These are phyloP conservation scores for Carlito syrichta DNA, from an alignment of 2,113 vertebrate genomes.

Conservation along the genomic window DNA sequence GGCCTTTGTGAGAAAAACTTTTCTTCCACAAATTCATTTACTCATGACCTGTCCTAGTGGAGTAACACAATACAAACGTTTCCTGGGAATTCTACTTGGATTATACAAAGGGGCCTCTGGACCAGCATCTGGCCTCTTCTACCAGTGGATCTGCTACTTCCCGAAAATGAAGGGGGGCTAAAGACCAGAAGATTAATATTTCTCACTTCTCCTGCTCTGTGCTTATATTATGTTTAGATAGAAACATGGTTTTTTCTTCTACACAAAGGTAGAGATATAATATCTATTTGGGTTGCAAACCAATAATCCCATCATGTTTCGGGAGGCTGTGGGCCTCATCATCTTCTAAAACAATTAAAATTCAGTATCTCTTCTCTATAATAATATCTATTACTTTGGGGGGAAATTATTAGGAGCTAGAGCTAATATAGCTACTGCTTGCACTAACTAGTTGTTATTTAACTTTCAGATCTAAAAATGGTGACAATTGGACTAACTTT, in stretches of 20 bases:
- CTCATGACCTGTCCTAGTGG: constrained; percentile 48
- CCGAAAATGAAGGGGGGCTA: not conserved
- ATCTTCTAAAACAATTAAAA: not conserved
- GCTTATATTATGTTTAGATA: not conserved
- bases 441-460: not conserved
- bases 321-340: not conserved
- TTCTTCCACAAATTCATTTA: constrained; percentile 77
- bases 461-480: not conserved
- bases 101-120: constrained; percentile 30
- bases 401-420: not conserved
- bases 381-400: not conserved
- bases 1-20: constrained; percentile 62
- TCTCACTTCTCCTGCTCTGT: not conserved
- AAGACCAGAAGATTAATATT: not conserved
- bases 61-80: constrained; percentile 73
- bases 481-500: not conserved
- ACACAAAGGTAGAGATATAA: not conserved
- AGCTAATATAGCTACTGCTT: not conserved
- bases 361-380: not conserved
- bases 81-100: constrained; percentile 66
- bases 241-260: not conserved
- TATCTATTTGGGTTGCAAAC: not conserved
- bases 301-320: not conserved
- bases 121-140: not conserved
- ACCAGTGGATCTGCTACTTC: not conserved